These are phyloP conservation scores for Xestia xanthographa DNA, from an alignment of 2,888 invertebrate genomes.

Conservation along the genomic window DNA sequence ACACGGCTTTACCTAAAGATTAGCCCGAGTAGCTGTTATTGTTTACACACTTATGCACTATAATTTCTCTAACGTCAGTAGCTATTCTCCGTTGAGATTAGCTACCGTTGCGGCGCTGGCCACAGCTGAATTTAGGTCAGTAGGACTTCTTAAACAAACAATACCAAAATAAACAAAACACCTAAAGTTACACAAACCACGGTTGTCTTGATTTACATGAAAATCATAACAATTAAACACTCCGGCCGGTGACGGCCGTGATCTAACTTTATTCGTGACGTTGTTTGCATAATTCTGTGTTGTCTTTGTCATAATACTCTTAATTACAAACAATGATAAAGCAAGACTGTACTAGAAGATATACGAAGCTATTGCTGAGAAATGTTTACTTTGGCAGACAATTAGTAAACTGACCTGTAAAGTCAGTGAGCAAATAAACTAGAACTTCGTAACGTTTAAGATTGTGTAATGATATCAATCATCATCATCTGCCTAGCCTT, in stretches of 20 bases:
- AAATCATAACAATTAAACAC: slow-evolving; percentile 47
- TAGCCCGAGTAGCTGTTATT: neutral
- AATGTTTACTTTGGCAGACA: neutral
- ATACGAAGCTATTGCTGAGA: neutral
- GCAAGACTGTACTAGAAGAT: neutral
- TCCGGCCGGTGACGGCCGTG: slow-evolving; percentile 25
- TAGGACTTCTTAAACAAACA: neutral
- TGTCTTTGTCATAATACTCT: slow-evolving; percentile 25
- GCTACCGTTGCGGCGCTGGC: no score
- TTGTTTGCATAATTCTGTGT: slow-evolving; percentile 46
- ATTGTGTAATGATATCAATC: neutral
- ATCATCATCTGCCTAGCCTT: no score
- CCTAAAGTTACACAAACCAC: slow-evolving; percentile 31
- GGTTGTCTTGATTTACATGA: slow-evolving; percentile 52
- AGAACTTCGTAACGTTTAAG: neutral
- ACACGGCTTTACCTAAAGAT: no score
- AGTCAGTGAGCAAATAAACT: neutral
- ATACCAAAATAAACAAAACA: slow-evolving; percentile 28
- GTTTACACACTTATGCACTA: neutral
- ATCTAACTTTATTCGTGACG: slow-evolving; percentile 42
- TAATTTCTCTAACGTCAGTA: neutral
- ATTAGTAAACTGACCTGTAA: neutral
- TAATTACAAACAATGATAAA: slow-evolving; percentile 24
- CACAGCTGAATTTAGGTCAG: neutral
- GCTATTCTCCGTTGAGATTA: neutral